phyloP scores from a whole-genome alignment of 2,113 vertebrate genomes.

The Ammodramus savannarum region DNA sequence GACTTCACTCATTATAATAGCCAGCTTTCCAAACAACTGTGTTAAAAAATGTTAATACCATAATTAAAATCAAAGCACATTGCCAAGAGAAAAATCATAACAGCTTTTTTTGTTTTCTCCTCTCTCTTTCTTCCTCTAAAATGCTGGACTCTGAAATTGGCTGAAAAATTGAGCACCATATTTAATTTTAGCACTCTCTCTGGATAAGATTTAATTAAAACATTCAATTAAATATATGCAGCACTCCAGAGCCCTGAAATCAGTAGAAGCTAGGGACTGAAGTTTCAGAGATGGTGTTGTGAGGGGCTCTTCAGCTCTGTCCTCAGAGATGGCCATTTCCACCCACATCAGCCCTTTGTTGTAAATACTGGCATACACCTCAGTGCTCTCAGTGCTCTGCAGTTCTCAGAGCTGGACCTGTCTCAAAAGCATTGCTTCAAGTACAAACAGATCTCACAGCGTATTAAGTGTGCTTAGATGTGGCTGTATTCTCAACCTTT shows the following conservation, averaged over 20 bases:
- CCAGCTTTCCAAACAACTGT: neutral
- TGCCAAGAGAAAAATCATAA: neutral
- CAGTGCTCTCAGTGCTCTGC: neutral
- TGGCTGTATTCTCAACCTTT: neutral
- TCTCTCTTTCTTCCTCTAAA: neutral
- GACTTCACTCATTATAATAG: neutral
- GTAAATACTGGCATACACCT: neutral
- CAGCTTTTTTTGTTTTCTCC: neutral
- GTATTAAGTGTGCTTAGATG: neutral
- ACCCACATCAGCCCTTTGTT: accelerated
- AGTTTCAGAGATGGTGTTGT: neutral
- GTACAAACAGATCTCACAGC: neutral
- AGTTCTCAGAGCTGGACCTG: neutral
- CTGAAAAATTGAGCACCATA: neutral
- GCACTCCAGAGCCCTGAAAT: neutral
- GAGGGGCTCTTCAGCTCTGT: neutral
- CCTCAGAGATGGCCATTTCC: neutral
- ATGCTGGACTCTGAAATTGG: neutral
- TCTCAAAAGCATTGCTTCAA: neutral
- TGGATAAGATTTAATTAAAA: neutral
- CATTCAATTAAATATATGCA: neutral
- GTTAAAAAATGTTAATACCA: neutral
- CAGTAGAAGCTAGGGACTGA: neutral
- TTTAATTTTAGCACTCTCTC: neutral
- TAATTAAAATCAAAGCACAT: neutral